Percentiles rank a stretch among this genome's conserved stretches.
Evolutionary conservation across 1,140 invertebrate genomes (phyloP).

Genomic region (Pseudomyrmex cubaensis): DNA sequence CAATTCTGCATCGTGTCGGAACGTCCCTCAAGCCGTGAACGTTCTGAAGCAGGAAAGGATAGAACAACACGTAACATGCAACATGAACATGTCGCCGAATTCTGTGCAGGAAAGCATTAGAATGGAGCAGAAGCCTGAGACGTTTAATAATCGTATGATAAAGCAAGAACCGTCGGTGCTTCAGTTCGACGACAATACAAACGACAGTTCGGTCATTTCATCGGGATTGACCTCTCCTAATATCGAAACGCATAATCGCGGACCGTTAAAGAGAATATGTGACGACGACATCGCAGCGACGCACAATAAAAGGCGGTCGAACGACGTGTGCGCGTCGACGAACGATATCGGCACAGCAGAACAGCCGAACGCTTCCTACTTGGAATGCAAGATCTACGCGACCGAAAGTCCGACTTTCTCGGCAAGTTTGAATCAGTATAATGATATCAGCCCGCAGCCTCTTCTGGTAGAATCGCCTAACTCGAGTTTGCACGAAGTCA

Average conservation of each 20-base stretch:
- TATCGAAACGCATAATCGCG: conserved; percentile 10
- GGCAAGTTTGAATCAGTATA: conserved; percentile 42
- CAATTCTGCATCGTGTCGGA: neutral
- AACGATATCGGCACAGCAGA: conserved; percentile 4
- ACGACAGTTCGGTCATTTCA: conserved; percentile 18
- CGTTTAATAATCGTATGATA: neutral
- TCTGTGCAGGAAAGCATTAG: conserved; percentile 25
- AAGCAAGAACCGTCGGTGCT: neutral
- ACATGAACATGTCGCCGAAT: neutral
- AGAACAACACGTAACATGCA: neutral
- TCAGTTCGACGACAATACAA: neutral
- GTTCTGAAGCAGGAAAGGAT: conserved; percentile 28
- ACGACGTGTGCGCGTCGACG: conserved; percentile 7
- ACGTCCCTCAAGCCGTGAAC: neutral
- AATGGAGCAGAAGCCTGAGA: neutral
- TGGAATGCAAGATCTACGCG: conserved; percentile 43
- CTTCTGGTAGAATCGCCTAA: conserved; percentile 49
- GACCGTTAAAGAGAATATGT: conserved; percentile 63
- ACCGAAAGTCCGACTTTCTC: conserved; percentile 10
- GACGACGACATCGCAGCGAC: conserved; percentile 50
- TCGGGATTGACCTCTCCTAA: neutral
- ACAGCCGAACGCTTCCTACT: conserved; percentile 36
- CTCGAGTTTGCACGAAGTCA: conserved; percentile 45
- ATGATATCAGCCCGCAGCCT: neutral
- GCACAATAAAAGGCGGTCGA: conserved; percentile 60